These are phyloP conservation scores for Euwallacea fornicatus DNA, from an alignment of 1,140 invertebrate species.

Conservation along the genomic window DNA sequence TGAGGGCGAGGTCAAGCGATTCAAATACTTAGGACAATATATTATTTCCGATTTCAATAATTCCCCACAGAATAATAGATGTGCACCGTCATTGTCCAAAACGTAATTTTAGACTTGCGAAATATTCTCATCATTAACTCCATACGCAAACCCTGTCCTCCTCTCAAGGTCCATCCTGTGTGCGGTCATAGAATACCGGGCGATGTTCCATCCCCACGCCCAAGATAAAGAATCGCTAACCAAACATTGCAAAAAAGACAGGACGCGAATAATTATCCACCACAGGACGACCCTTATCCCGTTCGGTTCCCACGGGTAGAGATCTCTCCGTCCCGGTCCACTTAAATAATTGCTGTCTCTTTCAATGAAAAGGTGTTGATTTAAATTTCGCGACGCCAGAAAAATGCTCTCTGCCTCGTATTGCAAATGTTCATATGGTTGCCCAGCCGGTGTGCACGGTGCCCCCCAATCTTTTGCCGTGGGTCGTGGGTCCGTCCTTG, in stretches of 20 bases:
- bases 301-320: conserved; percentile 35
- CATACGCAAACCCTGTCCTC: not conserved
- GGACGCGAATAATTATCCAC: conserved; percentile 33
- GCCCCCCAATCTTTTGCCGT: conserved; percentile 6
- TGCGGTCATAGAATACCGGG: conserved; percentile 19
- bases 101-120: too few species aligned
- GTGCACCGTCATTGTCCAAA: too few species aligned
- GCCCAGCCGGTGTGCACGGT: conserved; percentile 24
- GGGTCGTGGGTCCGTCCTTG: conserved; percentile 18
- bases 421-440: conserved; percentile 43
- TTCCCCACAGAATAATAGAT: too few species aligned
- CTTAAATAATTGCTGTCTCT: conserved; percentile 35
- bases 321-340: conserved; percentile 18
- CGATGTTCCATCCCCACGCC: conserved; percentile 18
- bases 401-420: conserved; percentile 36
- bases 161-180: conserved; percentile 12
- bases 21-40: too few species aligned
- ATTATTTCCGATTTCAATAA: too few species aligned
- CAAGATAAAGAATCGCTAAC: conserved; percentile 29
- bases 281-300: conserved; percentile 32
- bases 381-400: conserved; percentile 45
- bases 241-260: conserved; percentile 33
- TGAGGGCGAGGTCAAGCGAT: too few species aligned
- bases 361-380: conserved; percentile 44
- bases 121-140: not conserved